Evolutionary conservation across 2,113 vertebrate species (phyloP).

Genomic region (Meriones unguiculatus): DNA sequence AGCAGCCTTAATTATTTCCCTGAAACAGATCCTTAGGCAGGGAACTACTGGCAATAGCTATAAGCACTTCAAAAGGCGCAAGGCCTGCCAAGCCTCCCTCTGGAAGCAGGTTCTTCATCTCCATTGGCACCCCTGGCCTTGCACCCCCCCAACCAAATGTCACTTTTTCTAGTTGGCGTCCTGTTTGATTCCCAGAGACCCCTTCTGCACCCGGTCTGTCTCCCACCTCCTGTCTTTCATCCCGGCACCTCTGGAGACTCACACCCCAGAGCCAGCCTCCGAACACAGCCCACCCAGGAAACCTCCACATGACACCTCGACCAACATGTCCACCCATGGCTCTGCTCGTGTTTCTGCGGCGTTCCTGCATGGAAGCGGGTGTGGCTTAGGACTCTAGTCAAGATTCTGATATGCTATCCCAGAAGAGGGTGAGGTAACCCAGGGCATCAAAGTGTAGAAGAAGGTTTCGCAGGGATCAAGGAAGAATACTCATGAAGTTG

Average conservation of each 20-base stretch:
- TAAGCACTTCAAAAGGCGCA: constrained; percentile 33
- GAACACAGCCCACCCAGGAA: neutral
- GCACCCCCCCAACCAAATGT: neutral
- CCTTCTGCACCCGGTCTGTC: too few species aligned
- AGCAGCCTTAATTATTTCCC: constrained; percentile 50
- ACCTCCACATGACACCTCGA: rapidly evolving
- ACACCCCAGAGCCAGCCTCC: neutral
- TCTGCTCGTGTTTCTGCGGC: neutral
- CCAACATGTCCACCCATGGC: neutral
- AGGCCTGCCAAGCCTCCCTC: neutral
- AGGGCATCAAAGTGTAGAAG: neutral
- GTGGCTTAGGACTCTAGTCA: neutral
- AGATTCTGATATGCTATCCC: neutral
- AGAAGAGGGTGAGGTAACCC: neutral
- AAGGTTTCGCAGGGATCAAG: neutral
- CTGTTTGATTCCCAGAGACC: neutral
- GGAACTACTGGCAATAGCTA: constrained; percentile 38
- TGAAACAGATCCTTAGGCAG: neutral
- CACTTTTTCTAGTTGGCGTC: neutral
- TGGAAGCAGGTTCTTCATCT: neutral
- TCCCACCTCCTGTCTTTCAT: neutral
- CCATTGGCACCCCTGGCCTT: neutral
- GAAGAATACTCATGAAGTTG: neutral
- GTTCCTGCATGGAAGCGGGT: neutral
- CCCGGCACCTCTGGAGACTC: rapidly evolving